These are phyloP conservation scores for Papilio helenus DNA, from an alignment of 1,140 invertebrate species.

Conservation along the genomic window DNA sequence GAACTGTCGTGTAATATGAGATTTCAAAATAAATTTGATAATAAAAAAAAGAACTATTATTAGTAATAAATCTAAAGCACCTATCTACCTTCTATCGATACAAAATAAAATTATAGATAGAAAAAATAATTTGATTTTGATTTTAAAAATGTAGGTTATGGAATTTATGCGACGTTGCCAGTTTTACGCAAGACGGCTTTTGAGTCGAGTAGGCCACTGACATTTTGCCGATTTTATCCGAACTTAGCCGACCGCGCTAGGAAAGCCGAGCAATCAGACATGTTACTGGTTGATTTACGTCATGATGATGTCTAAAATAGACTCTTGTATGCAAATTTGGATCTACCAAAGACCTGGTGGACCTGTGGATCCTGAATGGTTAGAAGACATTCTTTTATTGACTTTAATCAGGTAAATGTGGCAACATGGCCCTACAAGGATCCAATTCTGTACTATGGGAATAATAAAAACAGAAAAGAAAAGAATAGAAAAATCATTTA, in stretches of 20 bases:
- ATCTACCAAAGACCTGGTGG: background rate
- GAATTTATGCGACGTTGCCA: constrained; percentile 72
- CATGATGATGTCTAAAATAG: constrained; percentile 39
- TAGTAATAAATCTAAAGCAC: background rate
- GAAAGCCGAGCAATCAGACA: constrained; percentile 33
- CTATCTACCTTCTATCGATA: background rate
- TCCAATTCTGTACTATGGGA: background rate
- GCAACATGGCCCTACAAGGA: background rate
- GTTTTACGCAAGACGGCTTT: constrained; percentile 51
- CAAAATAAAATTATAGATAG: background rate
- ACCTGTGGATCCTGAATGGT: background rate
- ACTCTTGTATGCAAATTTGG: background rate
- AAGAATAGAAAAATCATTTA: background rate
- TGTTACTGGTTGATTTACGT: constrained; percentile 36
- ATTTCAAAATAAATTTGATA: background rate
- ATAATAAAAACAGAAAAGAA: background rate
- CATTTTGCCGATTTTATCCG: constrained; percentile 58
- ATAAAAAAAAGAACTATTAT: background rate
- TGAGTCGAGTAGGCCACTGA: constrained; percentile 60
- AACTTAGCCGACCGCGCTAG: constrained; percentile 56
- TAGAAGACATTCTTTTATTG: background rate
- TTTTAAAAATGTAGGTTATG: constrained; percentile 46
- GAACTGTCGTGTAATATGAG: background rate
- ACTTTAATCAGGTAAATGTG: background rate
- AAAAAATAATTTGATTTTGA: constrained; percentile 39